phyloP scores from a whole-genome alignment of 2,113 vertebrate genomes.

The Microcebus murinus region DNA sequence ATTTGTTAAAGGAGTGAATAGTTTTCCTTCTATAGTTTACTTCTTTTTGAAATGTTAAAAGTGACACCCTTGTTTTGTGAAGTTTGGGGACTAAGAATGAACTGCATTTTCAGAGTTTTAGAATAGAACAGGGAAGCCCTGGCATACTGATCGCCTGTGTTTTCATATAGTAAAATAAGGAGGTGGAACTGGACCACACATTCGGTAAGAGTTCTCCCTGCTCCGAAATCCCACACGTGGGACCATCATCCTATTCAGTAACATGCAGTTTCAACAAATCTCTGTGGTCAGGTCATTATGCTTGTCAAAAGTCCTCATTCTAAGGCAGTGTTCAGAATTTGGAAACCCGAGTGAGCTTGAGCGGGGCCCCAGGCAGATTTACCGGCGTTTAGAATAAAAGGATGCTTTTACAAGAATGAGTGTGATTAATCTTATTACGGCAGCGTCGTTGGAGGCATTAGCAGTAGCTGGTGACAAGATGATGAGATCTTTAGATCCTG shows the following conservation, averaged over 20 bases:
- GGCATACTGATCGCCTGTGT: background rate
- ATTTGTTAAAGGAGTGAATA: background rate
- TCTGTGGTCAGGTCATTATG: background rate
- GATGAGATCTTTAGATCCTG: constrained; percentile 49
- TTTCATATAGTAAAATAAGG: background rate
- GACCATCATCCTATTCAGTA: background rate
- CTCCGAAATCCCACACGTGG: background rate
- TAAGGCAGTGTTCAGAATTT: background rate
- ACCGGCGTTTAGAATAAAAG: background rate
- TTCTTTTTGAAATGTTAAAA: background rate
- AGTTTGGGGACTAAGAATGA: background rate
- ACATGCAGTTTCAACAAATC: background rate
- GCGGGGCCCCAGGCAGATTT: background rate
- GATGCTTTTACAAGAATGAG: background rate
- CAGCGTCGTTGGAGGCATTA: background rate
- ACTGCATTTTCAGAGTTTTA: background rate
- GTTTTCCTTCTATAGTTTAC: constrained; percentile 34
- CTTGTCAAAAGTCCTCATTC: background rate
- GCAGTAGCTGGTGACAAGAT: constrained; percentile 20
- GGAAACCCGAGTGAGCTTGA: background rate
- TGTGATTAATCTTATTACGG: background rate
- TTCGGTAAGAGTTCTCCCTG: background rate
- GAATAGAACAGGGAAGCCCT: background rate
- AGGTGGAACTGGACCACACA: background rate
- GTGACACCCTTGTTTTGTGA: background rate